Base-by-base conservation (phyloP, 2,113 vertebrate species). In the Sorex araneus region DNA sequence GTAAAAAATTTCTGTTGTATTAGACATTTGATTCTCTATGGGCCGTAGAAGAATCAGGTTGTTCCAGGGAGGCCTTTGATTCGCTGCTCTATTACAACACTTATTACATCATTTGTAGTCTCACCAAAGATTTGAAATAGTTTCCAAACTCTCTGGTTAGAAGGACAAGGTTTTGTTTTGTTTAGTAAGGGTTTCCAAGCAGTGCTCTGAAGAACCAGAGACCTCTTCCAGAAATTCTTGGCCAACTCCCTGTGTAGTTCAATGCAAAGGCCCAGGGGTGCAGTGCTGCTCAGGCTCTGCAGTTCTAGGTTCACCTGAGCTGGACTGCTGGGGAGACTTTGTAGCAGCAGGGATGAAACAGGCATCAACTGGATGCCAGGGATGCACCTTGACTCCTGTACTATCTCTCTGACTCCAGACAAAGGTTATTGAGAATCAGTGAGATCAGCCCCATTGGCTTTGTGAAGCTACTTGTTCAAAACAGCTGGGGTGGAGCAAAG, bases 81-180 rank as follows among this genome's bases (percentile, higher is more conserved):
- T 60, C 74, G 43, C 36, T 80, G 21, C 8, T 71, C 34, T 91
- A 15, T 23, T 75, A 30, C 75, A 30, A 32, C 83, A 40, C 27
- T 83, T 10, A 43, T 74, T 19, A 9, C 43, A 91, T 67, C 6
- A 81, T n/a, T 93, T 34, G 36, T 69, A 19, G 67, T 93, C 47
- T 50, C 16, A 47, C 1, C 43, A 54, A 30, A 9, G 3, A 32
- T 5, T 60, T 30, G 63, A 87, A 69, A 34, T 63, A 73, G 73
- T 74, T 50, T 50, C 23, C 36, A 67, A 67, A 30, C 50, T 66
- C 76, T 87, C 30, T 80, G 15, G 6, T 63, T 89, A 70, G 32
- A 70, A 86, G 60, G 57, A 60, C 71, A 70, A 82, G 66, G 2
- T 34, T n/a, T 30, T 67, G 64, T 15, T 66, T 23, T 60, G 57